phyloP scores from a whole-genome alignment of 1,140 invertebrate genomes.

The Venturia canescens region DNA sequence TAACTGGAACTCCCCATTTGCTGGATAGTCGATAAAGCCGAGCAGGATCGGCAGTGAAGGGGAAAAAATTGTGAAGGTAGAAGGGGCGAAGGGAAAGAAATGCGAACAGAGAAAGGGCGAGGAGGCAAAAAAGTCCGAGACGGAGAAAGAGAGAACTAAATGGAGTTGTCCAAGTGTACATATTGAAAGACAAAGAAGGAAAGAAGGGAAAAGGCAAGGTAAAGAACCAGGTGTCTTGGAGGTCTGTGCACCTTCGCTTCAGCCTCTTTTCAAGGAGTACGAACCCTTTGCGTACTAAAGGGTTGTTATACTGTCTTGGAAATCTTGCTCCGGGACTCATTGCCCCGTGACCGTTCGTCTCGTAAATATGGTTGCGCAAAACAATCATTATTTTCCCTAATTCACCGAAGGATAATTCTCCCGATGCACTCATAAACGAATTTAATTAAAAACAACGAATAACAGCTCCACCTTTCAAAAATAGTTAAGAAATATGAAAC shows the following conservation, averaged over 20 bases:
- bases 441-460: too few relatives aligned
- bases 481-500: too few relatives aligned
- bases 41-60: too few relatives aligned
- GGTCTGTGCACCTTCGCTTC: neutral
- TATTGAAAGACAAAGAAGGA: neutral
- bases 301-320: neutral
- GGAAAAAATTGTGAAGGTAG: neutral
- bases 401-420: too few relatives aligned
- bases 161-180: neutral
- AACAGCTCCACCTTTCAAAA: too few relatives aligned
- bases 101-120: too few relatives aligned
- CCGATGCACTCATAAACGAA: too few relatives aligned
- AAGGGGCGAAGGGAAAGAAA: neutral
- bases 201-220: neutral
- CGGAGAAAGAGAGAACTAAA: neutral
- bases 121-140: too few relatives aligned
- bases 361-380: neutral
- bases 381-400: too few relatives aligned
- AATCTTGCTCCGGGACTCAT: neutral
- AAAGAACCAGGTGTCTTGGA: slow-evolving; percentile 5
- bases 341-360: neutral
- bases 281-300: neutral
- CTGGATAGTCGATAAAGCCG: too few relatives aligned
- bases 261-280: neutral
- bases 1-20: too few relatives aligned